A percentile compares a stretch with the other conserved stretches of the same genome.
Evolutionary conservation across 2,888 invertebrate genomes (phyloP).

Genomic region (Drosophila neotestacea): DNA sequence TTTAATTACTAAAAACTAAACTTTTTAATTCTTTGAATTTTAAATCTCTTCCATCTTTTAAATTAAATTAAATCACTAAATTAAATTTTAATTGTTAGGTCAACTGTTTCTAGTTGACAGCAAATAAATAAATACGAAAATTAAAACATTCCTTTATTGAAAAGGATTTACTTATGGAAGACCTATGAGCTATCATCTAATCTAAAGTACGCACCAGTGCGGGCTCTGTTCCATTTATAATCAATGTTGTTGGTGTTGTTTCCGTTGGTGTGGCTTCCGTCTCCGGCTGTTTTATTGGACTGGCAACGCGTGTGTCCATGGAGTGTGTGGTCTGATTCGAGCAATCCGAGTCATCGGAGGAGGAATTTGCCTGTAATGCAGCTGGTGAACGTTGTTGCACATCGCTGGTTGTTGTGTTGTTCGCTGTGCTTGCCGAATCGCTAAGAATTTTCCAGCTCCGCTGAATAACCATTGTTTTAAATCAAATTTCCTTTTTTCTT

Average conservation of each 20-base stretch:
- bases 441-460: conserved; percentile 84
- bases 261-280: conserved; percentile 31
- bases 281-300: conserved; percentile 58
- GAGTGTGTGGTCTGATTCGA: conserved; percentile 84
- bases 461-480: conserved; percentile 84
- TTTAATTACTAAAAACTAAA: too few species aligned
- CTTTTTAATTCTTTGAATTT: too few species aligned
- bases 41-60: too few species aligned
- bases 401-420: conserved; percentile 36
- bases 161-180: too few species aligned
- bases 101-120: too few species aligned
- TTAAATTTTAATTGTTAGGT: too few species aligned
- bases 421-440: conserved; percentile 72
- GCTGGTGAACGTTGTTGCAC: conserved; percentile 74
- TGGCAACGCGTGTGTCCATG: conserved; percentile 80
- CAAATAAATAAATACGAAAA: too few species aligned
- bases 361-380: conserved; percentile 72
- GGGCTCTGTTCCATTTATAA: conserved; percentile 48
- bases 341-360: conserved; percentile 85
- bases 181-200: neutral
- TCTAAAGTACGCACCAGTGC: conserved; percentile 43
- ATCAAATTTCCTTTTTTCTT: conserved; percentile 4
- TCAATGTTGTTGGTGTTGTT: conserved; percentile 7
- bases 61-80: too few species aligned
- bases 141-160: neutral